These are phyloP conservation scores for Brachylomia viminalis DNA, from an alignment of 2,888 invertebrate genomes.

Conservation along the genomic window DNA sequence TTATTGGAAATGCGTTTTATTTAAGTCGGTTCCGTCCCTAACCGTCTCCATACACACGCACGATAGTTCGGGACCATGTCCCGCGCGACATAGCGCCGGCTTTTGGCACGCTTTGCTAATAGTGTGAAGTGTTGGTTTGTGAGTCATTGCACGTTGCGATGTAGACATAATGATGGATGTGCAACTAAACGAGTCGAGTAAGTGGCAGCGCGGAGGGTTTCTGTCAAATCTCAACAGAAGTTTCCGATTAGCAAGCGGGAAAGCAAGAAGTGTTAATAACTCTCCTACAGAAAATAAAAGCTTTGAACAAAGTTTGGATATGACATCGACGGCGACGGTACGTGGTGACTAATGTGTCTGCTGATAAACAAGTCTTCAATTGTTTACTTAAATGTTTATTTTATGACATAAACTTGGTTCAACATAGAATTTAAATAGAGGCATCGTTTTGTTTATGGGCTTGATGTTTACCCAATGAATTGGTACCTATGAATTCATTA, in stretches of 20 bases:
- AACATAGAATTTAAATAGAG: slow-evolving; percentile 21
- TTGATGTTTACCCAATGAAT: slow-evolving; percentile 14
- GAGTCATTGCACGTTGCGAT: slow-evolving; percentile 85
- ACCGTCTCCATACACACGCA: slow-evolving; percentile 64
- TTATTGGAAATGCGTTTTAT: slow-evolving; percentile 67
- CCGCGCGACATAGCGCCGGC: slow-evolving; percentile 75
- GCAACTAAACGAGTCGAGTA: slow-evolving; percentile 83
- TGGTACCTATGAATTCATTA: not conserved
- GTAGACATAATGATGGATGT: slow-evolving; percentile 87
- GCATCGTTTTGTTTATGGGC: slow-evolving; percentile 28
- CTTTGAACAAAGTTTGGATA: slow-evolving; percentile 77
- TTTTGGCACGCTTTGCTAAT: slow-evolving; percentile 80
- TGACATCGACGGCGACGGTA: slow-evolving; percentile 73
- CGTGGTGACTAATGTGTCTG: slow-evolving; percentile 65
- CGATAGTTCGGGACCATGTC: slow-evolving; percentile 65
- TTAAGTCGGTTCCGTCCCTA: slow-evolving; percentile 36
- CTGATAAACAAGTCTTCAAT: slow-evolving; percentile 43
- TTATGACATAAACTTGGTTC: slow-evolving; percentile 25
- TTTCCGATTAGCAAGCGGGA: slow-evolving; percentile 84
- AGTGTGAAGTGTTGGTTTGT: slow-evolving; percentile 79
- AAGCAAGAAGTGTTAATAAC: slow-evolving; percentile 77
- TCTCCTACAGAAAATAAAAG: slow-evolving; percentile 79
- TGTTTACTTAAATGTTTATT: slow-evolving; percentile 50
- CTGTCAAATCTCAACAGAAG: slow-evolving; percentile 87
- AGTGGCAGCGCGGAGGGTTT: slow-evolving; percentile 88